These are phyloP conservation scores for Trichogramma pretiosum DNA, from an alignment of 1,140 invertebrate genomes.

Conservation along the genomic window DNA sequence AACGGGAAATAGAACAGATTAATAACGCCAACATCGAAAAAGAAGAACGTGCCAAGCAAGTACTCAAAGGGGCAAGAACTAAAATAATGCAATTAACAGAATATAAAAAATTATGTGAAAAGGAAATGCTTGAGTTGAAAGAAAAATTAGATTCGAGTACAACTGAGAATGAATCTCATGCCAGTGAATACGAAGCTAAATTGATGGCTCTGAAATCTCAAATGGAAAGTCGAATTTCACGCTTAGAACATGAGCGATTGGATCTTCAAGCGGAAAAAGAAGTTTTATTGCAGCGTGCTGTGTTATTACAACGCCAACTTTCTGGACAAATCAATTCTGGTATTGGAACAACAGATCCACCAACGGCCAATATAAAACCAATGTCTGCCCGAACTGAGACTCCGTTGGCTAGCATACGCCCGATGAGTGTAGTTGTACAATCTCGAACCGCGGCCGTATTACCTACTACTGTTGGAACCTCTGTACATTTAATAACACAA, in stretches of 20 bases:
- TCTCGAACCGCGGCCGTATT: constrained; percentile 70
- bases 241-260: constrained; percentile 67
- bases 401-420: constrained; percentile 82
- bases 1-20: constrained; percentile 61
- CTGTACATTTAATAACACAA: constrained; percentile 55
- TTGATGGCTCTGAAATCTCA: constrained; percentile 59
- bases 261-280: constrained; percentile 62
- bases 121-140: constrained; percentile 53
- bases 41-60: constrained; percentile 63
- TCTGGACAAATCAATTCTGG: constrained; percentile 58
- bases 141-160: constrained; percentile 44
- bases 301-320: constrained; percentile 70
- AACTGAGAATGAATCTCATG: constrained; percentile 23
- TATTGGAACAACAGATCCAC: constrained; percentile 57
- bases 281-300: constrained; percentile 59
- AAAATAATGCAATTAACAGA: constrained; percentile 62
- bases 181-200: constrained; percentile 50
- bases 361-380: constrained; percentile 88
- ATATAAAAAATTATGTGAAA: constrained; percentile 52
- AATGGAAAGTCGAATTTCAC: constrained; percentile 60
- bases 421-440: constrained; percentile 72
- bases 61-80: constrained; percentile 62
- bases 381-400: constrained; percentile 77
- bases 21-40: constrained; percentile 56
- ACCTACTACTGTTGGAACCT: constrained; percentile 54